Conservation (phyloP, 2,888 invertebrate species). For the Dasysyrphus tricinctus region DNA sequence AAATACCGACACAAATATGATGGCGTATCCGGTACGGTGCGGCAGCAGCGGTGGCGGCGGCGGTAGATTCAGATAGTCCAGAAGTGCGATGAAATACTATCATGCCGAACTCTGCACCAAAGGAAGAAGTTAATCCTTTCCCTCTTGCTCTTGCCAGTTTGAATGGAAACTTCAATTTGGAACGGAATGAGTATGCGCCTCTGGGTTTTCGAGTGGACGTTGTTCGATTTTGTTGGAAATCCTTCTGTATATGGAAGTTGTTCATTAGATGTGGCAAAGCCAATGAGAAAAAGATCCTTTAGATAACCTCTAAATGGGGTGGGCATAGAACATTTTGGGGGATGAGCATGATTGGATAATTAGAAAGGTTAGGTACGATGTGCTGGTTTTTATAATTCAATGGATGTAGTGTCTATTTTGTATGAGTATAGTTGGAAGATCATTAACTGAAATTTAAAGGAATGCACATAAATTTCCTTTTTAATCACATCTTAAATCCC, state of each 20-base stretch:
- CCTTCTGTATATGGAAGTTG: slow-evolving; percentile 54
- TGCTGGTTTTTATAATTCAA: no score
- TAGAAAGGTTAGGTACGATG: slow-evolving; percentile 15
- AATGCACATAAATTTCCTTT: neutral
- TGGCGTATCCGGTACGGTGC: slow-evolving; percentile 4
- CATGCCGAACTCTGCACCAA: slow-evolving; percentile 50
- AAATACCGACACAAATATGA: slow-evolving; percentile 36
- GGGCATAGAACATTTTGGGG: slow-evolving; percentile 36
- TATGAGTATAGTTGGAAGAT: no score
- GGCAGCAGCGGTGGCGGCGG: neutral
- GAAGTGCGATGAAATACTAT: slow-evolving; percentile 68
- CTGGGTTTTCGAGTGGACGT: slow-evolving; percentile 47
- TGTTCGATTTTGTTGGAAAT: slow-evolving; percentile 27
- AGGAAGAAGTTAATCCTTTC: slow-evolving; percentile 61
- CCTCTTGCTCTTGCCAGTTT: slow-evolving; percentile 52
- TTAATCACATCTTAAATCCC: neutral
- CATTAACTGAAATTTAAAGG: no score
- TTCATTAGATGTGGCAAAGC: slow-evolving; percentile 63
- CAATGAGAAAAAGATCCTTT: slow-evolving; percentile 70
- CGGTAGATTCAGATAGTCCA: slow-evolving; percentile 62
- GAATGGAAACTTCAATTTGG: slow-evolving; percentile 72
- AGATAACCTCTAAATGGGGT: slow-evolving; percentile 40
- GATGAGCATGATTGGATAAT: slow-evolving; percentile 47
- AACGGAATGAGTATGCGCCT: slow-evolving; percentile 61
- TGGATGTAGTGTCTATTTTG: no score